Conservation (phyloP, 2,797 vertebrate genomes). For the Melanotaenia maccullochi region DNA sequence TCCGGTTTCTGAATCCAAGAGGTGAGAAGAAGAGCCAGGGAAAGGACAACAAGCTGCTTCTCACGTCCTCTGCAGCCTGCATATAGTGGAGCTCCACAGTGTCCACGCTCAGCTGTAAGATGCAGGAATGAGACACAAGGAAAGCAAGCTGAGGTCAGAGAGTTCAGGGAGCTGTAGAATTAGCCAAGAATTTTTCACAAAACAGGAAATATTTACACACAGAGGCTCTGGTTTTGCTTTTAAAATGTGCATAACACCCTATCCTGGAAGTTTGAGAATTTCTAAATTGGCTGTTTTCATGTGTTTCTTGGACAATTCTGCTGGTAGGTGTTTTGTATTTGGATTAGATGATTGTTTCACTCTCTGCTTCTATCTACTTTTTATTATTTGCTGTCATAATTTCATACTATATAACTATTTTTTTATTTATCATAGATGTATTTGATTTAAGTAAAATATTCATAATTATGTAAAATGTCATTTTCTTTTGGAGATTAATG, state of each 20-base stretch:
- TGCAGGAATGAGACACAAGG: neutral
- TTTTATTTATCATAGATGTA: too few relatives aligned
- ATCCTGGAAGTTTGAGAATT: neutral
- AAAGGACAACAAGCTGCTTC: constrained; percentile 52
- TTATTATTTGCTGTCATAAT: too few relatives aligned
- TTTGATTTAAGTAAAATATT: too few relatives aligned
- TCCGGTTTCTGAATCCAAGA: constrained; percentile 39
- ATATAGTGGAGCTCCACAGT: neutral
- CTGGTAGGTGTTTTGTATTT: neutral
- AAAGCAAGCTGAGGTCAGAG: neutral
- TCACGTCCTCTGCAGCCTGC: constrained; percentile 45
- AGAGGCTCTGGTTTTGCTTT: neutral
- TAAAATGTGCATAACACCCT: neutral
- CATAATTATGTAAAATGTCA: too few relatives aligned
- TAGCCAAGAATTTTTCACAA: neutral
- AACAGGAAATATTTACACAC: neutral
- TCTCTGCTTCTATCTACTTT: too few relatives aligned
- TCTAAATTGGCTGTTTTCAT: neutral
- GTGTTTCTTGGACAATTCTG: too few relatives aligned
- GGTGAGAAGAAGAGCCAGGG: constrained; percentile 40
- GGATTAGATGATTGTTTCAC: neutral
- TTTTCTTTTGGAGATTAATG: too few relatives aligned
- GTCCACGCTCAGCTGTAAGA: neutral
- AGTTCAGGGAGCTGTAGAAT: neutral
- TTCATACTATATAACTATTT: too few relatives aligned